Percentiles rank a stretch among this genome's conserved stretches.
These are phyloP conservation scores for Clarias laeviceps DNA, from an alignment of 2,797 vertebrate genomes.

Conservation along the genomic window DNA sequence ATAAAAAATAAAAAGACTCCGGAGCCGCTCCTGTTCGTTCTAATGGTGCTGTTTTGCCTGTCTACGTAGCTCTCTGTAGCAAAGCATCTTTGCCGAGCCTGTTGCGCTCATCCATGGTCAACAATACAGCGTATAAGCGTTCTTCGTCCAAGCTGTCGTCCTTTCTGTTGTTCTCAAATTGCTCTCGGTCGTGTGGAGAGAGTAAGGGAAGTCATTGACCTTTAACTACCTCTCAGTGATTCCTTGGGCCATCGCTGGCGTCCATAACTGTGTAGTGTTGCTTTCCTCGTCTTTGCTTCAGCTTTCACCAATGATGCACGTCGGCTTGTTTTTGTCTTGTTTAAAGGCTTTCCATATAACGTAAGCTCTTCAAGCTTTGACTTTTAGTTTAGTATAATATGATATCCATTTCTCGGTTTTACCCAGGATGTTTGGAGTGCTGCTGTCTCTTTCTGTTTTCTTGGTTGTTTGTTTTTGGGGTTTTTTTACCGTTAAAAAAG, in stretches of 20 bases:
- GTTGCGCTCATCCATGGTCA: constrained; percentile 2
- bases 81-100: background rate
- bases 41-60: constrained; percentile 35
- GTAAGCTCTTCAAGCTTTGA: background rate
- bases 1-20: background rate
- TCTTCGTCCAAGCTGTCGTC: background rate
- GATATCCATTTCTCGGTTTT: background rate
- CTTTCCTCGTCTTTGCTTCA: background rate
- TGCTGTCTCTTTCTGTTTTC: background rate
- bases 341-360: background rate
- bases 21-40: constrained; percentile 21
- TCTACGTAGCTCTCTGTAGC: constrained; percentile 30
- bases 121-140: background rate
- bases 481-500: background rate
- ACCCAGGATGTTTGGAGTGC: constrained; percentile 7
- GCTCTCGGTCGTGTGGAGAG: constrained; percentile 19
- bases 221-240: constrained; percentile 55
- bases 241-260: constrained; percentile 27
- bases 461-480: background rate
- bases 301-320: background rate
- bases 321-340: background rate
- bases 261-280: background rate
- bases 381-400: background rate
- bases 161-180: constrained; percentile 23
- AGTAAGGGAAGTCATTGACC: constrained; percentile 1